Percentiles rank a stretch among this genome's conserved stretches.
These are phyloP conservation scores for Prionace glauca DNA, from an alignment of 2,797 vertebrate species.

Conservation along the genomic window DNA sequence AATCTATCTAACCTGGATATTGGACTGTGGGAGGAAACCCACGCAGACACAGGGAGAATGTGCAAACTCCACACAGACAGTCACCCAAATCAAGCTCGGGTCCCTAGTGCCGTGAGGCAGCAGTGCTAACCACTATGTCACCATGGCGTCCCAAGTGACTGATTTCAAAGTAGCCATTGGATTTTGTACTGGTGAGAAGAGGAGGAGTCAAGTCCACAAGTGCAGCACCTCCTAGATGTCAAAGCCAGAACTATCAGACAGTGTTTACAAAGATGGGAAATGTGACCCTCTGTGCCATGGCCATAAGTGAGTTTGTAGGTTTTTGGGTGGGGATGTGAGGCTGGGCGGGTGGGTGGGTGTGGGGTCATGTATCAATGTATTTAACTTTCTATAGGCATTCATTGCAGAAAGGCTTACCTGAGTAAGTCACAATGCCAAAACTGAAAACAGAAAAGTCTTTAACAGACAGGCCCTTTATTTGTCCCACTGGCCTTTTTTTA, in stretches of 20 bases:
- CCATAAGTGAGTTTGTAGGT: neutral
- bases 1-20: too few species aligned
- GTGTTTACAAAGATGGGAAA: neutral
- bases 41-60: too few species aligned
- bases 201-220: neutral
- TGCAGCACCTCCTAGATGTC: neutral
- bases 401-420: neutral
- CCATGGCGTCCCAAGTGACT: neutral
- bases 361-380: neutral
- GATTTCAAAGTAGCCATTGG: neutral
- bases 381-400: neutral
- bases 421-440: neutral
- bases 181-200: neutral
- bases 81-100: too few species aligned
- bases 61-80: too few species aligned
- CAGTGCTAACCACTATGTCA: too few species aligned
- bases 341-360: neutral
- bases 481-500: neutral
- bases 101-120: too few species aligned
- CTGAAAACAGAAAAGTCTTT: neutral
- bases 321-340: neutral
- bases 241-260: neutral
- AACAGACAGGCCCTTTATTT: too few species aligned
- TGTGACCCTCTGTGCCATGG: neutral
- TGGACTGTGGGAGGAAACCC: too few species aligned